These are phyloP conservation scores for Aratinga solstitialis DNA, from an alignment of 2,797 vertebrate species.

Conservation along the genomic window DNA sequence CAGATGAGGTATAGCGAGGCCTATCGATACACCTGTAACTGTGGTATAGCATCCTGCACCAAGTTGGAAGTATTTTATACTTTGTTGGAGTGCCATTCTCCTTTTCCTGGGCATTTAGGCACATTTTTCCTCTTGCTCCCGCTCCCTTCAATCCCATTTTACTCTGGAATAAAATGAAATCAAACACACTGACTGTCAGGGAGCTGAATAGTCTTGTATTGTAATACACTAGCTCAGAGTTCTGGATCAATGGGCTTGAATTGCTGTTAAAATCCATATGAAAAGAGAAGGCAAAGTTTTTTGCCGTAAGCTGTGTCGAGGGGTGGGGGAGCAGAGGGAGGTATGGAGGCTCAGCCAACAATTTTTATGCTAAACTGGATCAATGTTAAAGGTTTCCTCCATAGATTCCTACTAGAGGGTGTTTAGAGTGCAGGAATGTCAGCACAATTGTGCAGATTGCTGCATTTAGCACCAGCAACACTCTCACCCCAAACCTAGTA, in stretches of 20 bases:
- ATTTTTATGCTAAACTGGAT: slow-evolving; percentile 55
- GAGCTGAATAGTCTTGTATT: slow-evolving; percentile 35
- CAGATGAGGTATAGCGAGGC: background rate
- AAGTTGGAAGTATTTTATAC: background rate
- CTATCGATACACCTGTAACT: fast-evolving
- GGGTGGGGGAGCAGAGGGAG: slow-evolving; percentile 13
- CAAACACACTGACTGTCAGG: background rate
- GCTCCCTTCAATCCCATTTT: background rate
- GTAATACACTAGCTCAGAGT: slow-evolving; percentile 32
- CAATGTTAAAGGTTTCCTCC: slow-evolving; percentile 68
- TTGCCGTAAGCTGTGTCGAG: slow-evolving; percentile 55
- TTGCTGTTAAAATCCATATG: slow-evolving; percentile 49
- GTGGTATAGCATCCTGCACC: background rate
- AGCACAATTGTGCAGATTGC: slow-evolving; percentile 39
- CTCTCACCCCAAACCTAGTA: background rate
- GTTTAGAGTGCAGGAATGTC: slow-evolving; percentile 56
- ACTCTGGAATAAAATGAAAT: slow-evolving; percentile 21
- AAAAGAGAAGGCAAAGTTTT: slow-evolving; percentile 52
- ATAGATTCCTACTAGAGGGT: slow-evolving; percentile 21
- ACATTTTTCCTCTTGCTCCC: background rate
- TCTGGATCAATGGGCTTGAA: slow-evolving; percentile 58
- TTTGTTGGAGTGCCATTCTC: background rate
- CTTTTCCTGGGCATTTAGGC: background rate
- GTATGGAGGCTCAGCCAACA: slow-evolving; percentile 39
- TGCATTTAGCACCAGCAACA: slow-evolving; percentile 21